Conservation (phyloP, 2,888 invertebrate genomes). For the Conchocele bisecta region DNA sequence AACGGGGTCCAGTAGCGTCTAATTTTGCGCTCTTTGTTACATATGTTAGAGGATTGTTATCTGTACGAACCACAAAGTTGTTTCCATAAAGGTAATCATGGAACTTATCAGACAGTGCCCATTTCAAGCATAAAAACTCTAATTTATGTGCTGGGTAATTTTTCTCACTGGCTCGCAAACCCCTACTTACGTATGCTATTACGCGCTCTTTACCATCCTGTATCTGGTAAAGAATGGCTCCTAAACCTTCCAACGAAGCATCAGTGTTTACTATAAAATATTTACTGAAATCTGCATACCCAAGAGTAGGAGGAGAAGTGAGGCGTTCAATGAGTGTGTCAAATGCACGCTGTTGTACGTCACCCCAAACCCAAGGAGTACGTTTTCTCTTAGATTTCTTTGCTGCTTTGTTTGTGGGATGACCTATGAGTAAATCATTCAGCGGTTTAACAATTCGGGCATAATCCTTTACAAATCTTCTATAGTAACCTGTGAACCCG, state of each 20-base stretch:
- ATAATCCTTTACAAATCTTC: no score
- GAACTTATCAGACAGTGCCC: conserved; percentile 35
- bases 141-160: conserved; percentile 36
- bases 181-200: conserved; percentile 30
- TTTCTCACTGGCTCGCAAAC: conserved; percentile 13
- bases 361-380: no score
- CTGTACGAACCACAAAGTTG: no score
- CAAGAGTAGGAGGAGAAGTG: conserved; percentile 26
- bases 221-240: conserved; percentile 32
- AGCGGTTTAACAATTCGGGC: no score
- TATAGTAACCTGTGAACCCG: no score
- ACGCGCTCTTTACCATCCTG: conserved; percentile 24
- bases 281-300: conserved; percentile 35
- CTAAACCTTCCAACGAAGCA: conserved; percentile 17
- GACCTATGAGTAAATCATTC: no score
- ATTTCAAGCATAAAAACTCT: conserved; percentile 36
- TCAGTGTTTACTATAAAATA: conserved; percentile 25
- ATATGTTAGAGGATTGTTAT: conserved; percentile 41
- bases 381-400: no score
- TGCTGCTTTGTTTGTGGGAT: no score
- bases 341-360: no score
- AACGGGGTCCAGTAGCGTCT: conserved; percentile 27
- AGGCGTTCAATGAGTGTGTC: no score
- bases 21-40: conserved; percentile 26
- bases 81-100: conserved; percentile 37